Evolutionary conservation across 2,113 vertebrate species (phyloP), one percentile per base, ranked within the genome.

Genomic region (Cavia aperea): DNA sequence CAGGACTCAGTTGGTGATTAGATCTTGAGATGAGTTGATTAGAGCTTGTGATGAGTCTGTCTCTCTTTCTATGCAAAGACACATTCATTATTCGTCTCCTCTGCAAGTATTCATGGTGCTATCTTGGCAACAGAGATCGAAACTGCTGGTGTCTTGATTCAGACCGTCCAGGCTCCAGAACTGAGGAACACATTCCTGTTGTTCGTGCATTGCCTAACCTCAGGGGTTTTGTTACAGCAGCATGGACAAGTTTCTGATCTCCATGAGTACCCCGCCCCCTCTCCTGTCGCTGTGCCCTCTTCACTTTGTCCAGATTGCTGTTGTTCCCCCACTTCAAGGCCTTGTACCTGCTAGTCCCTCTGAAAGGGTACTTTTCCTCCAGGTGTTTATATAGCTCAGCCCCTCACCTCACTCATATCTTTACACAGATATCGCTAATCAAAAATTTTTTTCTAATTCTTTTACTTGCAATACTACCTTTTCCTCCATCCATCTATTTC

Each of bases 251-350:
- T 46, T 54, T 43, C 9, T 70, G 51, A 68, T 19, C 11, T 84
- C 33, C 3, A 21, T 31, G 33, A 23, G 18, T 10, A 4, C 12
- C 65, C 43, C 5, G n/a, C 24, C 36, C 21, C 1, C 1, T n/a
- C 8, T 5, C 86, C 54, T 70, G 54, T 26, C n/a, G 26, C 8
- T 23, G 29, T 19, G 54, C 49, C 56, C 21, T 83, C 39, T 72
- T 65, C 23, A 39, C 49, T 36, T 6, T 39, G 43, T 73, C 68
- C 39, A 68, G 56, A 26, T 26, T 86, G n/a, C 77, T 33, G 60
- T 7, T 6, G 16, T n/a, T 18, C n/a, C 63, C 36, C 58, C 39
- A 49, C 2, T 5, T 36, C 19, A n/a, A 46, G 66, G 78, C 2
- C 58, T 91, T 62, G 65, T 0, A 7, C 2, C 29, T 75, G 51